Evolutionary conservation across 1,140 invertebrate species (phyloP), one percentile per base, ranked within the genome.

Genomic region (Plectrocnemia conspersa): DNA sequence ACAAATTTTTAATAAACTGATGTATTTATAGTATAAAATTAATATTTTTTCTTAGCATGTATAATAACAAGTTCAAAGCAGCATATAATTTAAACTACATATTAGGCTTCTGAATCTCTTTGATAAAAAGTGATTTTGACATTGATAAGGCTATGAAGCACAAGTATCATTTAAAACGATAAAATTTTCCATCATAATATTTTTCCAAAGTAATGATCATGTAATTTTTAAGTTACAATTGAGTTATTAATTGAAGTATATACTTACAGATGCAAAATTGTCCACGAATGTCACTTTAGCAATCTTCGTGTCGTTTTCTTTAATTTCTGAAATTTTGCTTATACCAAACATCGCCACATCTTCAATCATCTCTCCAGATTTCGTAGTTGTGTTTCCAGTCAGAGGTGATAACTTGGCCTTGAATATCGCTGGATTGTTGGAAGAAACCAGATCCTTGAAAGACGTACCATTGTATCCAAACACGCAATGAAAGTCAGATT

Each of bases 391-490:
- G n/a, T n/a, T n/a, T n/a, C n/a, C n/a, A n/a, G n/a, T 33, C 18
- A 53, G 10, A 5, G 58, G 58, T 13, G 27, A 42, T 10, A 60
- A 23, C 18, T 54, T 60, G 0, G 49, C 23, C 21, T 42, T 22
- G 19, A 52, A 55, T 5, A 13, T 5, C 9, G 38, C 16, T 4
- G n/a, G 1, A 4, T 32, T 24, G 2, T 36, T 45, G 1, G 16
- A 24, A 6, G 42, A 45, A 11, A 15, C 21, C 11, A 15, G 11
- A 9, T 41, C 40, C 5, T 13, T 25, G 2, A 15, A n/a, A 18
- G 24, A 32, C 16, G 45, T 54, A n/a, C 32, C 29, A 24, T 49
- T 60, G 2, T 50, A 41, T 24, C 59, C 59, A 29, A 61, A 57
- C 13, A 49, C 54, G 21, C 59, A 61, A 22, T 41, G 9, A 15